Percentiles rank a stretch among this genome's conserved stretches.
Evolutionary conservation across 2,113 vertebrate genomes (phyloP).

Genomic region (Carassius gibelio): DNA sequence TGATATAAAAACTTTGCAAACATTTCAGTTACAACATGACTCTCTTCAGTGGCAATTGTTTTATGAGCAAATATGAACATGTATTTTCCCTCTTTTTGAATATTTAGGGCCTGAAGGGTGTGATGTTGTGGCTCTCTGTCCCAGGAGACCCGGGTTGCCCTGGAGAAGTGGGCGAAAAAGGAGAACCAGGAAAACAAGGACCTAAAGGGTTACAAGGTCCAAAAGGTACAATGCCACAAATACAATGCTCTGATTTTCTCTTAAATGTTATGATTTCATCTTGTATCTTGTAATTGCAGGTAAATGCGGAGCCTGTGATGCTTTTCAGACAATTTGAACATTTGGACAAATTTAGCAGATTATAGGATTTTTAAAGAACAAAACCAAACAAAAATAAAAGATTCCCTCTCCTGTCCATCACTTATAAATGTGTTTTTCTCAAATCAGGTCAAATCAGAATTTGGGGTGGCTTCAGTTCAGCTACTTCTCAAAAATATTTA

Average conservation of each 20-base stretch:
- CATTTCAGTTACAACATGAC: background rate
- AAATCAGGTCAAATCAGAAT: background rate
- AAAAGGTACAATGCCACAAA: slow-evolving; percentile 54
- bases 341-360: no score
- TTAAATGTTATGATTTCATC: background rate
- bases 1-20: background rate
- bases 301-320: background rate
- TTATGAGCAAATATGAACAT: background rate
- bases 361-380: no score
- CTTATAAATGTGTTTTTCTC: background rate
- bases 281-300: background rate
- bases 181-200: slow-evolving; percentile 74
- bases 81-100: background rate
- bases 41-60: background rate
- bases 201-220: slow-evolving; percentile 62
- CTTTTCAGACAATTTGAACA: no score
- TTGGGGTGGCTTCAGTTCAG: background rate
- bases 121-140: background rate
- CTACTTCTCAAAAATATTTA: slow-evolving; percentile 1
- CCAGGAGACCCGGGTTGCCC: slow-evolving; percentile 75
- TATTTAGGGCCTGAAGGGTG: slow-evolving; percentile 61
- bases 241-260: background rate
- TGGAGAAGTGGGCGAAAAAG: slow-evolving; percentile 69
- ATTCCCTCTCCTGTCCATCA: background rate
- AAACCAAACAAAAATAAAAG: no score